These are phyloP conservation scores for Habroteleia sp. DNA, from an alignment of 2,888 invertebrate genomes.

Conservation along the genomic window DNA sequence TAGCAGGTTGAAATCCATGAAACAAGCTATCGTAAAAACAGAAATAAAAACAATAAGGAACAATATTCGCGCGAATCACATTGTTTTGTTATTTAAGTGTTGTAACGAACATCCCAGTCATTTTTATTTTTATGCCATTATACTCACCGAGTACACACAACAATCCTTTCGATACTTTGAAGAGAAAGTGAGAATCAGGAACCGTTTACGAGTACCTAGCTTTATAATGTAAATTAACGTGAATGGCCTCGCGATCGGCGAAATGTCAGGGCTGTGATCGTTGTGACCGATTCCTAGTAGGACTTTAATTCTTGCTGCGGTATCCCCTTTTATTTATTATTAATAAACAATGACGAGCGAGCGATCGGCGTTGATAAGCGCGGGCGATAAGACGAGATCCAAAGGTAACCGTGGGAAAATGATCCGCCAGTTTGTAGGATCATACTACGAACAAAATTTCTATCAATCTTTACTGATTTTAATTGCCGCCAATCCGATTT, in stretches of 20 bases:
- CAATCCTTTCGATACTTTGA: constrained; percentile 52
- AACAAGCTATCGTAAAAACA: too few relatives aligned
- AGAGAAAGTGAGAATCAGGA: constrained; percentile 60
- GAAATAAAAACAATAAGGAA: too few relatives aligned
- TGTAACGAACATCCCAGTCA: constrained; percentile 26
- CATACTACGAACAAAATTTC: too few relatives aligned
- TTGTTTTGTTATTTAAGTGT: constrained; percentile 20
- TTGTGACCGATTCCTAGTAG: constrained; percentile 42
- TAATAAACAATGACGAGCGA: constrained; percentile 34
- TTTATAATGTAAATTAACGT: constrained; percentile 52
- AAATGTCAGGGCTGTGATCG: constrained; percentile 55
- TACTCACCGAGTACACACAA: constrained; percentile 23
- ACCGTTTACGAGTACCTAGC: constrained; percentile 46
- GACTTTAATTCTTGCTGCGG: constrained; percentile 32
- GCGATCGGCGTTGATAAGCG: constrained; percentile 14
- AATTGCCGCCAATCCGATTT: too few relatives aligned
- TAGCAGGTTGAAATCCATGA: too few relatives aligned
- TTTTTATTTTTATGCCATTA: constrained; percentile 44
- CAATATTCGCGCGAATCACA: too few relatives aligned
- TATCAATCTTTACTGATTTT: too few relatives aligned
- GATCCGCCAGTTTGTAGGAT: too few relatives aligned
- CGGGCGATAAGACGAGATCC: constrained; percentile 1
- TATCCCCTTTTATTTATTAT: constrained; percentile 38
- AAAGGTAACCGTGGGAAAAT: constrained; percentile 26
- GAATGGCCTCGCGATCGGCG: constrained; percentile 49